Base-by-base conservation (phyloP, 2,888 invertebrate genomes). In the Dicyrtoma fusca region DNA sequence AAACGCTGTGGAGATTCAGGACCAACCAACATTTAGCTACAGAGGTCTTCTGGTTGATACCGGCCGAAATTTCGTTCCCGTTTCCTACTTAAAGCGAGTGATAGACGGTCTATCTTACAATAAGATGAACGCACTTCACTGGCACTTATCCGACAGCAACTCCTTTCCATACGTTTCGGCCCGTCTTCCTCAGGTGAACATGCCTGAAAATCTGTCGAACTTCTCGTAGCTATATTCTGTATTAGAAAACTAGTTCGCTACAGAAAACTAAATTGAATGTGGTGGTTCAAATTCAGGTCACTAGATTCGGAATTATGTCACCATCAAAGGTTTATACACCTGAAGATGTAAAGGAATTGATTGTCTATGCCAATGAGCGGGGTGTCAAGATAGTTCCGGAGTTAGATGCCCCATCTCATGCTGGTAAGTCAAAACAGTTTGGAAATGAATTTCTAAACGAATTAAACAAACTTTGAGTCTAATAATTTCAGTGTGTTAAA, bases 41-140 rank as follows among this genome's bases (percentile, higher is more conserved):
- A 82, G 88, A 70, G 88, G 87, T n/a, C 74, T 88, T 1, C 82
- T 87, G 76, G 80, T 88, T 42, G 88, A 88, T 81, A 85, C 87
- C 1, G 83, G 87, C 1, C 80, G 88, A 21, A 82, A 81, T 73
- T 82, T 79, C 69, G 75, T 81, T 72, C 89, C 92, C 0, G 83
- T 94, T 76, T 83, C 82, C 10, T 87, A 87, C 53, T 89, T 94
- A 14, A 87, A 88, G 80, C 87, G 87, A 76, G 91, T 91, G 71
- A 85, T 95, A 75, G 91, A 95, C 80, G 95, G 89, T 0, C 92
- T 97, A 91, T 90, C 92, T 0, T 88, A 91, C 14, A 90, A 90
- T 62, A 97, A 97, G 84, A 72, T 87, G 82, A 87, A 87, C 79
- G 85, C 86, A 10, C 82, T 87, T 70, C 87, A 87, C 78, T 86